Conservation (phyloP, 2,113 vertebrate species). For the Macrotis lagotis region DNA sequence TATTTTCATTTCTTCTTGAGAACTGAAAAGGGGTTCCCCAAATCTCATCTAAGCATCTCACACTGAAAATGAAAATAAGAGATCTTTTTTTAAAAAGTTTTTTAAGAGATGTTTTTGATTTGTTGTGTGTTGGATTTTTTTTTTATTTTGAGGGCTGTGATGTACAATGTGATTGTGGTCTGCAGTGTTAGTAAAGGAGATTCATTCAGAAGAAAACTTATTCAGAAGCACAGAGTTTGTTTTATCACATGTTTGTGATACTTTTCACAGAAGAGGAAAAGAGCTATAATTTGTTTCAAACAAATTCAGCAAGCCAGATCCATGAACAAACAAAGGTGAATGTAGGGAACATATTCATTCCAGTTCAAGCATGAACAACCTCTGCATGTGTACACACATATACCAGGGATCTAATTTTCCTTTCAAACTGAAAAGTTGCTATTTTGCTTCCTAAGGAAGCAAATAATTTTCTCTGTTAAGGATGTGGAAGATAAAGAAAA, state of each 20-base stretch:
- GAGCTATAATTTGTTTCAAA: neutral
- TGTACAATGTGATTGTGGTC: accelerated
- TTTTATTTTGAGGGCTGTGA: neutral
- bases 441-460: neutral
- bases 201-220: neutral
- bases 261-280: neutral
- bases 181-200: too few species aligned
- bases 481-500: neutral
- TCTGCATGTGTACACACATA: neutral
- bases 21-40: neutral
- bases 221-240: neutral
- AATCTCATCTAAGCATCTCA: accelerated
- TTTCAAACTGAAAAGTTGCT: neutral
- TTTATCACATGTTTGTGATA: too few species aligned
- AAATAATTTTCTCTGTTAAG: neutral
- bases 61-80: too few species aligned
- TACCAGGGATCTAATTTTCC: neutral
- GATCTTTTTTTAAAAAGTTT: accelerated
- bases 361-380: neutral
- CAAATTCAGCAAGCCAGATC: neutral
- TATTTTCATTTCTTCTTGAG: neutral
- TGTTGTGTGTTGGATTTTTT: neutral
- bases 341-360: neutral
- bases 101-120: too few species aligned
- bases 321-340: neutral